phyloP scores from a whole-genome alignment of 2,888 invertebrate genomes.

The Cepaea hortensis region DNA sequence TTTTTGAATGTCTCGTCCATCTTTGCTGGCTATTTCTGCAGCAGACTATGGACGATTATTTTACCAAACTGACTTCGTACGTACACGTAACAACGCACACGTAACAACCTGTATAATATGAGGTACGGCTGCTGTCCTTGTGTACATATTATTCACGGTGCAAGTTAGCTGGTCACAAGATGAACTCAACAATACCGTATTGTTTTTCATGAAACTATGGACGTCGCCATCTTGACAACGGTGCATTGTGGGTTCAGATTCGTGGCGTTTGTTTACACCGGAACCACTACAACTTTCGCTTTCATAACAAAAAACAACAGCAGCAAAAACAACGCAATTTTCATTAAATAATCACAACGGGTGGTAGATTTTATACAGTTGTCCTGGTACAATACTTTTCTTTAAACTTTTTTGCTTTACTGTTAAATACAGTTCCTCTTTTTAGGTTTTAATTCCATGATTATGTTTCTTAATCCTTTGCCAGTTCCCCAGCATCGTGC shows the following conservation, averaged over 20 bases:
- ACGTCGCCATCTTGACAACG: slow-evolving; percentile 51
- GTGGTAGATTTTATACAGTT: no score
- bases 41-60: background rate
- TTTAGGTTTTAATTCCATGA: no score
- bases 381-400: no score
- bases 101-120: background rate
- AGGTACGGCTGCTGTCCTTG: background rate
- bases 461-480: no score
- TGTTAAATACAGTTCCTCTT: no score
- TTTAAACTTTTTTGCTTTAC: no score
- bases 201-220: slow-evolving; percentile 34
- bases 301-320: background rate
- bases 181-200: background rate
- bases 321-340: background rate
- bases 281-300: slow-evolving; percentile 43
- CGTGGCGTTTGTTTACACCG: slow-evolving; percentile 54
- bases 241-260: slow-evolving; percentile 51
- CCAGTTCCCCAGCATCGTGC: no score
- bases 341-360: background rate
- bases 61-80: background rate
- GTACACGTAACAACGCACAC: no score
- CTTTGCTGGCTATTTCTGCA: background rate
- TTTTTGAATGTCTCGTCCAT: slow-evolving; percentile 63
- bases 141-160: background rate
- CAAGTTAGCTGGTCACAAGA: background rate